These are phyloP conservation scores for Drosophila birchii DNA, from an alignment of 2,888 invertebrate genomes.

Conservation along the genomic window DNA sequence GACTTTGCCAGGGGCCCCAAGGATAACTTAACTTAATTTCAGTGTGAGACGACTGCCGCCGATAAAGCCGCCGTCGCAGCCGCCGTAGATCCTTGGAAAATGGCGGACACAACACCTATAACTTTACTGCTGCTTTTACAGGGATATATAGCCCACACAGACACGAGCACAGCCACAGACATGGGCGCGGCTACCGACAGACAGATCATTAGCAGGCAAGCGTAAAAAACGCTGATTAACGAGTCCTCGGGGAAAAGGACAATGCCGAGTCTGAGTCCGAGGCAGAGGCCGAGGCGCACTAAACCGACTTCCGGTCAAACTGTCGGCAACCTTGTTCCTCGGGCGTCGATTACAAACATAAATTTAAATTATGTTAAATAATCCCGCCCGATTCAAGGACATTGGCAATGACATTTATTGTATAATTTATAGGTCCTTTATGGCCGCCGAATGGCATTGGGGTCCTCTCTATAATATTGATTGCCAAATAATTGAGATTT, in stretches of 20 bases:
- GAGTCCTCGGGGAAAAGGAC: slow-evolving; percentile 66
- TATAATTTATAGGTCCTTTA: slow-evolving; percentile 74
- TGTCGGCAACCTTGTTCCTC: slow-evolving; percentile 22
- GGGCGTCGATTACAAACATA: slow-evolving; percentile 66
- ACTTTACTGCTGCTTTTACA: neutral
- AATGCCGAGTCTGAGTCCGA: slow-evolving; percentile 4
- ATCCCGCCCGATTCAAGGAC: slow-evolving; percentile 64
- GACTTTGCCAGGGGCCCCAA: slow-evolving; percentile 28
- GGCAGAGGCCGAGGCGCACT: slow-evolving; percentile 11
- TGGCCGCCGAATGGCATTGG: slow-evolving; percentile 47
- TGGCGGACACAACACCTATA: slow-evolving; percentile 33
- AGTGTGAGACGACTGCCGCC: slow-evolving; percentile 15
- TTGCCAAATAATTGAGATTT: slow-evolving; percentile 75
- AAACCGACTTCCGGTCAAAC: slow-evolving; percentile 45
- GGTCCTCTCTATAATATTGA: slow-evolving; percentile 65
- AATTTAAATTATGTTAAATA: slow-evolving; percentile 79
- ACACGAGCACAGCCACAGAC: neutral
- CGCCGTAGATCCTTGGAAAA: slow-evolving; percentile 28
- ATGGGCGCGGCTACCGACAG: slow-evolving; percentile 28
- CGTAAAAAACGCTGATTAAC: slow-evolving; percentile 81
- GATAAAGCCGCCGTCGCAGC: slow-evolving; percentile 5
- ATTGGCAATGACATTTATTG: slow-evolving; percentile 68
- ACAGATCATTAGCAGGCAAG: slow-evolving; percentile 77
- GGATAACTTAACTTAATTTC: slow-evolving; percentile 46
- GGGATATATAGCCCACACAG: slow-evolving; percentile 13